A percentile compares a stretch with the other conserved stretches of the same genome.
phyloP scores from a whole-genome alignment of 64 coral and sea anemone genomes.

The Stylophora pistillata region DNA sequence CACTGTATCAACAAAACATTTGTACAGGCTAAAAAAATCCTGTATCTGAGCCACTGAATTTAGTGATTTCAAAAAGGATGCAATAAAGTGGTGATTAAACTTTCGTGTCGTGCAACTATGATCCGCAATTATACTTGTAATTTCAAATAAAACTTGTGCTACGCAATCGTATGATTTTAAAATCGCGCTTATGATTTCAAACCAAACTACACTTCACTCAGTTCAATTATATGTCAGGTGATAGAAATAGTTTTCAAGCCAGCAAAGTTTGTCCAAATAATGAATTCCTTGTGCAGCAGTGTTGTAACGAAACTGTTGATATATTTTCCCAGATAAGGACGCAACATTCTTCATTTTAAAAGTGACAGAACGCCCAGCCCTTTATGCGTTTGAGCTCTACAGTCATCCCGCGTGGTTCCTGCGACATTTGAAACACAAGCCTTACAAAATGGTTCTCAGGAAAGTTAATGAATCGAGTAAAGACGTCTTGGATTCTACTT shows the following conservation, averaged over 20 bases:
- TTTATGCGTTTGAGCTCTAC: conserved; percentile 60
- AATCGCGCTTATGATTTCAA: not conserved
- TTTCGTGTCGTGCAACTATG: not conserved
- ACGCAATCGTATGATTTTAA: not conserved
- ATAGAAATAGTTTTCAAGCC: too few species aligned
- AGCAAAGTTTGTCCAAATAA: too few species aligned
- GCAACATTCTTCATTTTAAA: conserved; percentile 63
- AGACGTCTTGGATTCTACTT: conserved; percentile 54
- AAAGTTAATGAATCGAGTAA: conserved; percentile 45
- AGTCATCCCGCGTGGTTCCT: conserved; percentile 63
- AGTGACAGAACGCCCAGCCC: conserved; percentile 33
- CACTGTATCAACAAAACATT: too few species aligned
- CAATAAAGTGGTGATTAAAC: too few species aligned
- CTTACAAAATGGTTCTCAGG: conserved; percentile 33
- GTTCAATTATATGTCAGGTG: too few species aligned
- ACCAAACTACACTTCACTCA: not conserved
- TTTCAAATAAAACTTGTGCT: not conserved
- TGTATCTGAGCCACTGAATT: too few species aligned
- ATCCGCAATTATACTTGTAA: not conserved
- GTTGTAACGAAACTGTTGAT: not conserved
- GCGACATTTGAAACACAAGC: conserved; percentile 23
- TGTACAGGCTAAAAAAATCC: too few species aligned
- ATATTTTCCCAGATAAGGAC: conserved; percentile 34
- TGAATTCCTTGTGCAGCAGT: not conserved
- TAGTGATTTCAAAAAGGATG: too few species aligned